A percentile compares a stretch with the other conserved stretches of the same genome.
Evolutionary conservation across 2,797 vertebrate species (phyloP).

Genomic region (Syndactyla subalaris): DNA sequence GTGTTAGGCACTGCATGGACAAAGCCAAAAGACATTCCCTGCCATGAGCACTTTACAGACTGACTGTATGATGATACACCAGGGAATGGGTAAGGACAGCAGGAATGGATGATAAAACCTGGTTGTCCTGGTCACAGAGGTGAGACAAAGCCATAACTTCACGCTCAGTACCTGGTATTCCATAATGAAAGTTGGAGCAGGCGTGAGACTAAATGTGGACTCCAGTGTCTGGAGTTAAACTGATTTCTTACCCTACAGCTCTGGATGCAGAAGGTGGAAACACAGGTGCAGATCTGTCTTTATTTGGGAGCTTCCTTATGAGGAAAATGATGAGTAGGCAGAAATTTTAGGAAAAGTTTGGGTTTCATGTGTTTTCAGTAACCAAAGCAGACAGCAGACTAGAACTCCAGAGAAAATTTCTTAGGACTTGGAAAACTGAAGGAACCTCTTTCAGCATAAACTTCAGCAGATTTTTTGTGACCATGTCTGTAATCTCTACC

Average conservation of each 20-base stretch:
- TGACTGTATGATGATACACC: background rate
- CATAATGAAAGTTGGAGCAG: background rate
- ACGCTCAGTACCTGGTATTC: background rate
- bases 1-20: background rate
- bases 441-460: background rate
- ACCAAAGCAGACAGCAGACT: background rate
- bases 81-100: background rate
- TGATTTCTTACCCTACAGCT: background rate
- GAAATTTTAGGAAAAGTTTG: background rate
- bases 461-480: background rate
- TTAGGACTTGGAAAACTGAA: background rate
- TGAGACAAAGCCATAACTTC: background rate
- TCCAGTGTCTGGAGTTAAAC: background rate
- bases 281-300: background rate
- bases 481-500: fast-evolving
- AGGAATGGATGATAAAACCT: background rate
- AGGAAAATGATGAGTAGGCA: background rate
- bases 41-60: background rate
- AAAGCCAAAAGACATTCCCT: background rate
- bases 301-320: background rate
- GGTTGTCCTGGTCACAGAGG: background rate
- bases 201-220: background rate
- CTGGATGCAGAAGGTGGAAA: background rate
- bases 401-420: background rate
- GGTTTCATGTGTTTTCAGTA: background rate